phyloP scores from a whole-genome alignment of 2,113 vertebrate genomes.

The Anguilla rostrata region DNA sequence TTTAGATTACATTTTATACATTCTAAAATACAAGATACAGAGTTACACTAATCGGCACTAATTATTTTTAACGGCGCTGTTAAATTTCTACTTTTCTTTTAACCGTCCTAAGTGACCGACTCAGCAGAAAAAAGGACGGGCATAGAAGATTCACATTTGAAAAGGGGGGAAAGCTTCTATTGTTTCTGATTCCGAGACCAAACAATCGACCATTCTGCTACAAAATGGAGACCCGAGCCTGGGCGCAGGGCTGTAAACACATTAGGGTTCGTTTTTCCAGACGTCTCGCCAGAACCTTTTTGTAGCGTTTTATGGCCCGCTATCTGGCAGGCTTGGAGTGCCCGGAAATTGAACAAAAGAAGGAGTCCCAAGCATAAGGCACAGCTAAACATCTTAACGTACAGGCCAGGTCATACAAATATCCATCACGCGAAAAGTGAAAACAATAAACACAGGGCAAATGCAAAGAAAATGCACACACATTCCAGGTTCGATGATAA shows the following conservation, averaged over 20 bases:
- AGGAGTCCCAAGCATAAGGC: constrained; percentile 55
- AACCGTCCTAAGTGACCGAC: neutral
- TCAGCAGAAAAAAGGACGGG: constrained; percentile 7
- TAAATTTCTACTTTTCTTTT: neutral
- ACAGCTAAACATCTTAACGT: constrained; percentile 60
- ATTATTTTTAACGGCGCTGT: neutral
- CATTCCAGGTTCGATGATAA: constrained; percentile 9
- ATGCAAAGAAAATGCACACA: constrained; percentile 28
- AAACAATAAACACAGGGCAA: constrained; percentile 50
- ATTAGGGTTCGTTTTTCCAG: constrained; percentile 67
- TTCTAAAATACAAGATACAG: neutral
- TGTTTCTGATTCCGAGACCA: constrained; percentile 61
- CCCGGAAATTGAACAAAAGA: constrained; percentile 74
- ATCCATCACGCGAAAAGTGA: constrained; percentile 42
- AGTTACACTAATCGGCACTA: too few relatives aligned
- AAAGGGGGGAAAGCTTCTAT: constrained; percentile 42
- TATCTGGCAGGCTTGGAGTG: constrained; percentile 64
- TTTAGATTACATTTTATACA: neutral
- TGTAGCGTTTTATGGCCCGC: constrained; percentile 56
- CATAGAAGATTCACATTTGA: constrained; percentile 33
- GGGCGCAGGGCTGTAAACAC: constrained; percentile 59
- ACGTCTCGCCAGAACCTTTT: constrained; percentile 71
- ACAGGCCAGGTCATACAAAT: constrained; percentile 37
- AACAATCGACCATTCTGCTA: constrained; percentile 67
- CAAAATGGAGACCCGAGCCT: constrained; percentile 48